Evolutionary conservation across 1,140 invertebrate genomes (phyloP).

Genomic region (Spodoptera litura): DNA sequence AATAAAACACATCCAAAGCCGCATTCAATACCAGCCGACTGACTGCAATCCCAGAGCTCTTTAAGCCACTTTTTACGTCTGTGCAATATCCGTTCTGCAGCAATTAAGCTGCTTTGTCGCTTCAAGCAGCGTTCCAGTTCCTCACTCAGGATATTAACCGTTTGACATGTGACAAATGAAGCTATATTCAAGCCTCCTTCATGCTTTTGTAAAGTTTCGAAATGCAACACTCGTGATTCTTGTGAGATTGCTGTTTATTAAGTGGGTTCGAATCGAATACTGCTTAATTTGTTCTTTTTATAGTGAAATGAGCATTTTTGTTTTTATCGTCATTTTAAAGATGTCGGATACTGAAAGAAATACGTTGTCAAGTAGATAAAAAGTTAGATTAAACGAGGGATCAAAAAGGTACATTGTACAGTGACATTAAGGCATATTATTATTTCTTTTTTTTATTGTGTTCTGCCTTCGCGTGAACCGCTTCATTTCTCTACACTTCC

Average conservation of each 20-base stretch:
- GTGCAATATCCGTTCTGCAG: conserved; percentile 44
- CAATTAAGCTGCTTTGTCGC: conserved; percentile 31
- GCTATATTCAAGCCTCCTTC: background rate
- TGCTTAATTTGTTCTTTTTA: too few species aligned
- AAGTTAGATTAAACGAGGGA: too few species aligned
- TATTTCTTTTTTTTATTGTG: too few species aligned
- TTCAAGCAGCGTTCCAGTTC: background rate
- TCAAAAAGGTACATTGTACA: too few species aligned
- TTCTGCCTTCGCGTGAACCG: too few species aligned
- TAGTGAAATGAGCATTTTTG: too few species aligned
- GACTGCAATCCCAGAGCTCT: conserved; percentile 1
- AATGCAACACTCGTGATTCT: background rate
- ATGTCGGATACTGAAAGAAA: too few species aligned
- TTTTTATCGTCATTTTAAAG: too few species aligned
- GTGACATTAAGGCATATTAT: too few species aligned
- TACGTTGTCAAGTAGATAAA: too few species aligned
- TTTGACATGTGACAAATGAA: conserved; percentile 33
- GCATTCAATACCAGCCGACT: background rate
- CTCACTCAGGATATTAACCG: conserved; percentile 41
- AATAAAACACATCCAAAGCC: too few species aligned
- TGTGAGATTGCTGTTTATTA: background rate
- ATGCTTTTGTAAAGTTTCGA: background rate
- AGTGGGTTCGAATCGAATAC: background rate
- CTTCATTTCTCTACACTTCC: too few species aligned
- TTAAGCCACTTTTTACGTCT: conserved; percentile 29